These are phyloP conservation scores for Caenorhabditis latens DNA, from an alignment of 1,140 invertebrate genomes.

Conservation along the genomic window DNA sequence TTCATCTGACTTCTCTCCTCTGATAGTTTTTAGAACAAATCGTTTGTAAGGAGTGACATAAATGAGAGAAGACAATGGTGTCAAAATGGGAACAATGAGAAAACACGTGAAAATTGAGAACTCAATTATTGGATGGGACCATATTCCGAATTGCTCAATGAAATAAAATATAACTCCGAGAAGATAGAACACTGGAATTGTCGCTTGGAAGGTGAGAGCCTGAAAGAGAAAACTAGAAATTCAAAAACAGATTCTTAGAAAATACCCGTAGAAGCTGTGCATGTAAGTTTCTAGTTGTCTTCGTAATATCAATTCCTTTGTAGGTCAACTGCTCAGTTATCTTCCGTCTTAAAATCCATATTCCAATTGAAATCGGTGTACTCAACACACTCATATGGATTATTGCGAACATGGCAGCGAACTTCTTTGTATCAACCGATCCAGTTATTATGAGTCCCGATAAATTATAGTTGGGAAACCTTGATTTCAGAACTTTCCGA, in stretches of 20 bases:
- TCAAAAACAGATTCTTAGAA: background rate
- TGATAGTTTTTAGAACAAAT: background rate
- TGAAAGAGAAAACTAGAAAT: background rate
- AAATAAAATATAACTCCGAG: slow-evolving; percentile 31
- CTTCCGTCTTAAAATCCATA: background rate
- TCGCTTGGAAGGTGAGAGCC: slow-evolving; percentile 57
- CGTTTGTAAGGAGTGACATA: background rate
- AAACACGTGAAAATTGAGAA: background rate
- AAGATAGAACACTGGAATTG: slow-evolving; percentile 40
- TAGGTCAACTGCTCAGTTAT: background rate
- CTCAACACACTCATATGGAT: slow-evolving; percentile 54
- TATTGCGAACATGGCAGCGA: slow-evolving; percentile 14
- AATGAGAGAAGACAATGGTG: background rate
- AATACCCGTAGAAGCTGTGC: background rate
- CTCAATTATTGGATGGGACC: slow-evolving; percentile 33
- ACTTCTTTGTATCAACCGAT: background rate
- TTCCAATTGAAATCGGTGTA: slow-evolving; percentile 35
- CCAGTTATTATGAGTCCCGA: slow-evolving; percentile 30
- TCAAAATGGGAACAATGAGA: background rate
- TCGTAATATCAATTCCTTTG: background rate
- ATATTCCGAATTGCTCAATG: slow-evolving; percentile 22
- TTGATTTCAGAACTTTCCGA: background rate
- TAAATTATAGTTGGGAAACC: slow-evolving; percentile 22
- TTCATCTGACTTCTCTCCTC: too few species aligned
- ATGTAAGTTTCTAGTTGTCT: background rate